phyloP scores from a whole-genome alignment of 2,888 invertebrate genomes.

The Tachina grossa region DNA sequence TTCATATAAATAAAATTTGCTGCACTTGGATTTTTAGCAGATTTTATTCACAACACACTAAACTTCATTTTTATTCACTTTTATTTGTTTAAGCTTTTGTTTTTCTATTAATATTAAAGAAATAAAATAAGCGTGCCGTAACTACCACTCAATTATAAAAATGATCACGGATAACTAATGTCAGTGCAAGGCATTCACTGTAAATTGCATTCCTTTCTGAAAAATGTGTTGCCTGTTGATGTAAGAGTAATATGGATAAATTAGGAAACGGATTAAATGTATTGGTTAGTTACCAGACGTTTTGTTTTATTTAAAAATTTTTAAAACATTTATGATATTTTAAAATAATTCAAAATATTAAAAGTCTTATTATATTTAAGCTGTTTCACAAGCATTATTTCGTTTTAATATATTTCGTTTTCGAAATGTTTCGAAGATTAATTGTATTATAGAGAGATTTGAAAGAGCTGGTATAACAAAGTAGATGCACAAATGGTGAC shows the following conservation, averaged over 20 bases:
- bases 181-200: not conserved
- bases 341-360: too few species aligned
- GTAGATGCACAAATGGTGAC: too few species aligned
- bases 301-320: too few species aligned
- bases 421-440: too few species aligned
- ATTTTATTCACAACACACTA: constrained; percentile 1
- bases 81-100: not conserved
- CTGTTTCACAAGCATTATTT: too few species aligned
- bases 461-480: too few species aligned
- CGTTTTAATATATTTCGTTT: too few species aligned
- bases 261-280: constrained; percentile 4
- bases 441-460: too few species aligned
- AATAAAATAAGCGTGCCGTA: not conserved
- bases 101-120: not conserved
- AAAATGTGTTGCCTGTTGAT: not conserved
- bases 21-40: not conserved
- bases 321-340: too few species aligned
- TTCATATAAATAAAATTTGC: not conserved
- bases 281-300: too few species aligned
- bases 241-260: not conserved
- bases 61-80: not conserved
- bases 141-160: not conserved
- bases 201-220: not conserved
- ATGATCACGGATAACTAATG: not conserved
- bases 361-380: too few species aligned